These are phyloP conservation scores for Caradrina clavipalpis DNA, from an alignment of 2,888 invertebrate genomes.

Conservation along the genomic window DNA sequence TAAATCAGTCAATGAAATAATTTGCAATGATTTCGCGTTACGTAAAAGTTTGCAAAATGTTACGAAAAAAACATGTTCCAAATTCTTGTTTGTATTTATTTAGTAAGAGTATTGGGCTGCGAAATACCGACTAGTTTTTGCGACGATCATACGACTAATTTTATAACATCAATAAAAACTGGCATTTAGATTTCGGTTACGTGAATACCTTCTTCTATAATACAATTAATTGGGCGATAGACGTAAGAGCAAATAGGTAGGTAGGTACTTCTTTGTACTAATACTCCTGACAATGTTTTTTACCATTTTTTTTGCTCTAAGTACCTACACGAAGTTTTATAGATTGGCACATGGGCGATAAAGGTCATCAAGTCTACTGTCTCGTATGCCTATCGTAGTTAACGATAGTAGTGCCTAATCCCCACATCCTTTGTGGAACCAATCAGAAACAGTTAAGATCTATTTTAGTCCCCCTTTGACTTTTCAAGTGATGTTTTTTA, in stretches of 20 bases:
- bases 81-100: conserved; percentile 27
- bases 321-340: too few relatives aligned
- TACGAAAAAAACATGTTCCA: conserved; percentile 31
- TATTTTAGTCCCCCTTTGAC: neutral
- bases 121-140: conserved; percentile 24
- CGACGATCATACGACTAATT: neutral
- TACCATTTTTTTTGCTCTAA: too few relatives aligned
- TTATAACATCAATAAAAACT: neutral
- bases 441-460: neutral
- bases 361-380: too few relatives aligned
- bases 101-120: conserved; percentile 17
- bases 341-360: too few relatives aligned
- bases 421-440: neutral
- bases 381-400: neutral
- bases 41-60: conserved; percentile 18
- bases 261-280: neutral
- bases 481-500: conserved; percentile 7
- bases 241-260: neutral
- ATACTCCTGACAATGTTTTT: too few relatives aligned
- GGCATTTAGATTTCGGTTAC: neutral
- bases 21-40: conserved; percentile 30
- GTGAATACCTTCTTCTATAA: neutral
- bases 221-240: neutral
- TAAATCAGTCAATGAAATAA: conserved; percentile 26
- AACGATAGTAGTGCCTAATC: neutral